Evolutionary conservation across 2,888 invertebrate genomes (phyloP).

Genomic region (Euzophera pinguis): DNA sequence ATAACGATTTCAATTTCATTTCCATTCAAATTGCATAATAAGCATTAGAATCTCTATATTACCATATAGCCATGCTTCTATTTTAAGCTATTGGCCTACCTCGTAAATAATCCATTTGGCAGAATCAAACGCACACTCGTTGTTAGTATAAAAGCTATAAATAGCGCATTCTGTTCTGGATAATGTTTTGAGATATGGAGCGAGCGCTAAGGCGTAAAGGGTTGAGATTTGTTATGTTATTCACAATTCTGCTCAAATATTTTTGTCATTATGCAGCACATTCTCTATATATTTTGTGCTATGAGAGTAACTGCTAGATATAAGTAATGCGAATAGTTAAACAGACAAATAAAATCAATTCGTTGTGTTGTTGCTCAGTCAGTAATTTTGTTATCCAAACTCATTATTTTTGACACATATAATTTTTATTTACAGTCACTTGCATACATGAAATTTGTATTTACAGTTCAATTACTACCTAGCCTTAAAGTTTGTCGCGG

Average conservation of each 20-base stretch:
- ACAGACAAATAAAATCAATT: no score
- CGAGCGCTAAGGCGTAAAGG: not conserved
- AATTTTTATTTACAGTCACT: no score
- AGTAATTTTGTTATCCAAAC: no score
- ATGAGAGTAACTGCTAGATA: no score
- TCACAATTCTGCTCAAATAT: not conserved
- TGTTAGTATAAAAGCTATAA: conserved; percentile 46
- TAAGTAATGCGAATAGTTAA: no score
- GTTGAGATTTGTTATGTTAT: not conserved
- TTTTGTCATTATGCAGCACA: no score
- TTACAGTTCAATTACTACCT: no score
- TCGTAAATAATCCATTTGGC: conserved; percentile 58
- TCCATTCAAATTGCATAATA: conserved; percentile 4
- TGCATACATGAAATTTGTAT: no score
- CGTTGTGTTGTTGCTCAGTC: no score
- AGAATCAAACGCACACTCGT: conserved; percentile 47
- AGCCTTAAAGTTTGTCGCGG: no score
- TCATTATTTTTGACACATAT: no score
- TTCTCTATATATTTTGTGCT: no score
- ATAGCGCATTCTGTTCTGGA: conserved; percentile 20
- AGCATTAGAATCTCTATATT: conserved; percentile 11
- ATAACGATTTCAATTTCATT: not conserved
- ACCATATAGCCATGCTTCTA: conserved; percentile 40
- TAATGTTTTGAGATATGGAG: conserved; percentile 7
- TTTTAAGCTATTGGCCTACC: conserved; percentile 43